These are phyloP conservation scores for Myotis myotis DNA, from an alignment of 2,797 vertebrate species.

Conservation along the genomic window DNA sequence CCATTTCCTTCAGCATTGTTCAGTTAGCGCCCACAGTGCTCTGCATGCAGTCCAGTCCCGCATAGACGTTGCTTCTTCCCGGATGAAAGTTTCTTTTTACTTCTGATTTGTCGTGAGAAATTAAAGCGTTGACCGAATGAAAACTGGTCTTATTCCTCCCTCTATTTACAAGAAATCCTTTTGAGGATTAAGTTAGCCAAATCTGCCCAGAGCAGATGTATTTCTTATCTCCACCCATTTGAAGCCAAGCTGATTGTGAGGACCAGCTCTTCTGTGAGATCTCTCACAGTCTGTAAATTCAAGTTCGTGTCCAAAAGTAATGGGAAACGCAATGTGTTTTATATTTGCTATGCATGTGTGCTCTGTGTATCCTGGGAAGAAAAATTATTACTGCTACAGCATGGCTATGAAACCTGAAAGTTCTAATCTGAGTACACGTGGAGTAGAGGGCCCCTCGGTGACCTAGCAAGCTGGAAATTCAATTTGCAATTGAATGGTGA, in stretches of 20 bases:
- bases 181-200: slow-evolving; percentile 49
- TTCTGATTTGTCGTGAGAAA: slow-evolving; percentile 66
- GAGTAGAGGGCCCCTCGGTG: slow-evolving; percentile 41
- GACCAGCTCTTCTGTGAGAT: not conserved
- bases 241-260: slow-evolving; percentile 5
- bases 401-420: slow-evolving; percentile 58
- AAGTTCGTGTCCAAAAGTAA: slow-evolving; percentile 39
- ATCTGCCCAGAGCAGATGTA: not conserved
- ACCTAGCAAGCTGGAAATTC: slow-evolving; percentile 56
- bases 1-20: slow-evolving; percentile 81
- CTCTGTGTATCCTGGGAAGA: slow-evolving; percentile 3
- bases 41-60: not conserved
- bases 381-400: slow-evolving; percentile 46
- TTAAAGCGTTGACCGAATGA: slow-evolving; percentile 9
- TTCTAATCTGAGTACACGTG: slow-evolving; percentile 44
- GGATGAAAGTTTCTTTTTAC: slow-evolving; percentile 57
- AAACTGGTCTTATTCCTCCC: slow-evolving; percentile 61
- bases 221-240: slow-evolving; percentile 31
- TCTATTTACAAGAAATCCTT: slow-evolving; percentile 59
- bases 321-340: slow-evolving; percentile 31
- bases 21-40: slow-evolving; percentile 40
- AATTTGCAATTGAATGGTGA: slow-evolving; percentile 44
- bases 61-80: slow-evolving; percentile 40
- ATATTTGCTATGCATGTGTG: not conserved
- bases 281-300: slow-evolving; percentile 30